A percentile compares a stretch with the other conserved stretches of the same genome.
phyloP scores from a whole-genome alignment of 2,113 vertebrate genomes.

The Apeltes quadracus region DNA sequence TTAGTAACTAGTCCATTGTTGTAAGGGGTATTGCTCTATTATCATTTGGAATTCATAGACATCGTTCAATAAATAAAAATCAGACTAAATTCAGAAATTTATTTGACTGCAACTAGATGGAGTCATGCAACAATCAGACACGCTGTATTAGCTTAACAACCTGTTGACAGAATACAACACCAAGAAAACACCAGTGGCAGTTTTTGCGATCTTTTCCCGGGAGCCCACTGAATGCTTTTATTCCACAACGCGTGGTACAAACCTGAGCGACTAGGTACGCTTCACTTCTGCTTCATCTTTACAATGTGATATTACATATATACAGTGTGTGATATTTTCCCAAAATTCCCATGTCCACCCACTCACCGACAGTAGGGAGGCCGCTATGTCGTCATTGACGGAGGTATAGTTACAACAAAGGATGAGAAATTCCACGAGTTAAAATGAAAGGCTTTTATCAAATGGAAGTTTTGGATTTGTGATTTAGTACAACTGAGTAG shows the following conservation, averaged over 20 bases:
- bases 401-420: slow-evolving; percentile 1
- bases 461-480: slow-evolving; percentile 3
- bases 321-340: neutral
- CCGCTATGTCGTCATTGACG: neutral
- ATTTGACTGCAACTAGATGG: neutral
- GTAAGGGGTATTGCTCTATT: neutral
- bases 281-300: neutral
- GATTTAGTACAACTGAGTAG: neutral
- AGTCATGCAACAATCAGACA: neutral
- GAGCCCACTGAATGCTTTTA: neutral
- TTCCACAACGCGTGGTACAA: too few species aligned
- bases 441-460: slow-evolving; percentile 1
- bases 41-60: neutral
- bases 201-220: neutral
- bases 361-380: neutral
- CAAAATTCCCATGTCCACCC: neutral
- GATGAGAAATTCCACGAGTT: slow-evolving; percentile 4
- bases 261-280: neutral
- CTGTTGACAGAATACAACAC: neutral
- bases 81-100: neutral
- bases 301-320: neutral
- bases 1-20: neutral
- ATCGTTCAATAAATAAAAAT: neutral
- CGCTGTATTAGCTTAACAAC: neutral
- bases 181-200: neutral